These are phyloP conservation scores for Cirrhinus mrigala DNA, from an alignment of 2,797 vertebrate species.

Conservation along the genomic window DNA sequence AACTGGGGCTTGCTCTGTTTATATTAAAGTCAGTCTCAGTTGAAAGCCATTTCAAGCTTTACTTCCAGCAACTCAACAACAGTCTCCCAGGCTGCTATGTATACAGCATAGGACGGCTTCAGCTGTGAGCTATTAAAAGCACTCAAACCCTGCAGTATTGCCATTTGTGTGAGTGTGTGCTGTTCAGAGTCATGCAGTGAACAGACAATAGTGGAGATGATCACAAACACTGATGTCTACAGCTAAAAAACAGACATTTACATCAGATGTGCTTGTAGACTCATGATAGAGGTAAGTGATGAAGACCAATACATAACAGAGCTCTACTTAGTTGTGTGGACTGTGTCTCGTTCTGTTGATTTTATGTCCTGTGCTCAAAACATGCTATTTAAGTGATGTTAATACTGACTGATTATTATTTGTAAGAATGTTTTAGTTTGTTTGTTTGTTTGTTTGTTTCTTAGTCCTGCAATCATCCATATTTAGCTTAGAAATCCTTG, in stretches of 20 bases:
- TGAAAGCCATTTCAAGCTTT: neutral
- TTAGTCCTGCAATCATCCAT: neutral
- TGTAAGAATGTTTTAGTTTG: neutral
- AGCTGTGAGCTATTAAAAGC: constrained; percentile 83
- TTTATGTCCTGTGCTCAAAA: neutral
- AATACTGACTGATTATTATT: neutral
- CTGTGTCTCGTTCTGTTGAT: neutral
- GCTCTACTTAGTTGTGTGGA: neutral
- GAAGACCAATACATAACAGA: neutral
- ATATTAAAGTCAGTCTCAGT: neutral
- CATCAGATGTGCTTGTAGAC: neutral
- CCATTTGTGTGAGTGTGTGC: constrained; percentile 20
- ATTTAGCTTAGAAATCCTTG: constrained; percentile 21
- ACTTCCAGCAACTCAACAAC: neutral
- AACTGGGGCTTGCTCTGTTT: neutral
- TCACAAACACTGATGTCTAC: neutral
- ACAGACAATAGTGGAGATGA: constrained; percentile 33
- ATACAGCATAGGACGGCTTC: constrained; percentile 71
- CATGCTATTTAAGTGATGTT: neutral
- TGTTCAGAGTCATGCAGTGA: constrained; percentile 58
- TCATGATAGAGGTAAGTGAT: constrained; percentile 39
- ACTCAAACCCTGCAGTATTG: constrained; percentile 66
- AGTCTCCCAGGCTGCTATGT: constrained; percentile 63
- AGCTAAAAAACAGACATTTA: constrained; percentile 20
- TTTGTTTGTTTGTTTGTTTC: neutral